Percentiles rank a stretch among this genome's conserved stretches.
Conservation (phyloP, 2,797 vertebrate species). For the Tolypeutes matacus region DNA sequence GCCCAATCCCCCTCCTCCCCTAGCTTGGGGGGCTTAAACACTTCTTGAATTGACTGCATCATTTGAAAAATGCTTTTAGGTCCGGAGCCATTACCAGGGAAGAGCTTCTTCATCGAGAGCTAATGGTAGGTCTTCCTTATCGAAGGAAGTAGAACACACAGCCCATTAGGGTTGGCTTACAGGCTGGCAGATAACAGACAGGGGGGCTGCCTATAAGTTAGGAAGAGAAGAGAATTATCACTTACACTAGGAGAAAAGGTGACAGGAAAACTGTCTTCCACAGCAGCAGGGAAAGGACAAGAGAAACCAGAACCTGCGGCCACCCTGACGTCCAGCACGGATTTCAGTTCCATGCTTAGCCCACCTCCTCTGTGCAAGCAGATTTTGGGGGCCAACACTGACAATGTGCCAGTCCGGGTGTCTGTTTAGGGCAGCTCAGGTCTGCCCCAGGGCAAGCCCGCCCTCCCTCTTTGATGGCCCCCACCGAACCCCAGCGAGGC, state of each 20-base stretch:
- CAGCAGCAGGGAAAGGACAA: background rate
- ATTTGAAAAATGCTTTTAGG: conserved; percentile 59
- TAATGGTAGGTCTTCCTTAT: conserved; percentile 66
- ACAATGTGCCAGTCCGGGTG: background rate
- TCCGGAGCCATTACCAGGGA: conserved; percentile 52
- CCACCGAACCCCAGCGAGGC: background rate
- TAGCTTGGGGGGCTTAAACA: background rate
- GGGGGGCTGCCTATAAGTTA: background rate
- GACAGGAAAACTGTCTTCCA: background rate
- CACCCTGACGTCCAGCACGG: background rate
- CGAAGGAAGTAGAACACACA: conserved; percentile 22
- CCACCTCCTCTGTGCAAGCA: background rate
- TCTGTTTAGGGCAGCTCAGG: background rate
- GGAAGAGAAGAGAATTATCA: background rate
- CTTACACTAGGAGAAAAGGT: background rate
- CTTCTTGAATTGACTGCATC: conserved; percentile 2
- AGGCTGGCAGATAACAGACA: background rate
- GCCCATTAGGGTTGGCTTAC: background rate
- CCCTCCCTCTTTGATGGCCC: background rate
- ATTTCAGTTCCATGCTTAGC: background rate
- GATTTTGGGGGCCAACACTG: background rate
- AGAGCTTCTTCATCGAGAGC: conserved; percentile 39
- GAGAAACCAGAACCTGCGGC: background rate
- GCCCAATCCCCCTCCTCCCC: background rate
- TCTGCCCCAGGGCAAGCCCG: background rate